These are phyloP conservation scores for Vultur gryphus DNA, from an alignment of 2,797 vertebrate species.

Conservation along the genomic window DNA sequence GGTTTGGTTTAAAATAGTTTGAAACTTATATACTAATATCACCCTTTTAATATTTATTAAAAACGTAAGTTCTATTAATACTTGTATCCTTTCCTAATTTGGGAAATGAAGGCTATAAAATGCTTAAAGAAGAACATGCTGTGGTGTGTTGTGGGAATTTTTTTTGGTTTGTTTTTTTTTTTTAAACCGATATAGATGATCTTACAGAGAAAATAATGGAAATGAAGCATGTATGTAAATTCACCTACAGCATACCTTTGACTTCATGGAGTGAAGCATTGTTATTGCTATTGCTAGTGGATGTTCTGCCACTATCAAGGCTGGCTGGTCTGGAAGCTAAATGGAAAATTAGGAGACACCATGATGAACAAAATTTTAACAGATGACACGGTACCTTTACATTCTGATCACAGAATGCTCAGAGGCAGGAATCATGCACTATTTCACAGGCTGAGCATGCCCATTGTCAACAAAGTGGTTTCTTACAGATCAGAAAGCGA, in stretches of 20 bases:
- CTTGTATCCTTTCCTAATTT: neutral
- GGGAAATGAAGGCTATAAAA: neutral
- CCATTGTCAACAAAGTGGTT: conserved; percentile 60
- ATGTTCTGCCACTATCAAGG: conserved; percentile 95
- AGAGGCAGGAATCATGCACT: conserved; percentile 73
- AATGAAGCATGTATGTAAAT: conserved; percentile 41
- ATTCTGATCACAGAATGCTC: conserved; percentile 72
- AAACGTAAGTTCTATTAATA: neutral
- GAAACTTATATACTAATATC: neutral
- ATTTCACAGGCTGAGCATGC: conserved; percentile 70
- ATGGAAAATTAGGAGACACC: conserved; percentile 76
- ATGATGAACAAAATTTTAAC: conserved; percentile 72
- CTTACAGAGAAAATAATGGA: neutral
- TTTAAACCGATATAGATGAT: neutral
- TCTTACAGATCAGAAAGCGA: conserved; percentile 64
- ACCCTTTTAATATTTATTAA: conserved; percentile 2
- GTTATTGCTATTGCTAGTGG: conserved; percentile 96
- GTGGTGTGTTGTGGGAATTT: neutral
- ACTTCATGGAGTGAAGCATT: conserved; percentile 89
- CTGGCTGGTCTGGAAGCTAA: conserved; percentile 92
- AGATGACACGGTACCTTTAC: conserved; percentile 72
- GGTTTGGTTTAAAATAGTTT: neutral
- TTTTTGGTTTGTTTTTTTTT: neutral
- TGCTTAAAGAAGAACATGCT: neutral
- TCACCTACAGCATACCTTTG: conserved; percentile 86